Percentiles rank a stretch among this genome's conserved stretches.
Evolutionary conservation across 1,140 invertebrate genomes (phyloP).

Genomic region (Drosophila pseudoobscura): DNA sequence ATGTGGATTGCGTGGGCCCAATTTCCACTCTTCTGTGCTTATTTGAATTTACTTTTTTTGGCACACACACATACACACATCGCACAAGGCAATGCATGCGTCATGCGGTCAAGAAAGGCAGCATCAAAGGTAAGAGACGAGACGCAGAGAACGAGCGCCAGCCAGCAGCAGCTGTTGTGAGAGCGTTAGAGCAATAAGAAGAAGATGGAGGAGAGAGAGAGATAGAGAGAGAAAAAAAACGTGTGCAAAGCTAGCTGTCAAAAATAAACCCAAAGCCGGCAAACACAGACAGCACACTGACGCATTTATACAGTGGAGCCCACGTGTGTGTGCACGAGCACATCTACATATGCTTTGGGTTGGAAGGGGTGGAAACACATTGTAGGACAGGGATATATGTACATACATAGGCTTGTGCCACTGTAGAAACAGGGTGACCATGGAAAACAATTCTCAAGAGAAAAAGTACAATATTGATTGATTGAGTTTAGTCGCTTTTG

Average conservation of each 20-base stretch:
- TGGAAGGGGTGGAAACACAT: no score
- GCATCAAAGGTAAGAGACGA: constrained; percentile 43
- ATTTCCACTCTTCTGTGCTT: constrained; percentile 63
- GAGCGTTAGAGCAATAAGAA: constrained; percentile 1
- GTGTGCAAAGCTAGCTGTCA: constrained; percentile 60
- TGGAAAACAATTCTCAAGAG: no score
- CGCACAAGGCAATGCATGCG: constrained; percentile 59
- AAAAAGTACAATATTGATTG: no score
- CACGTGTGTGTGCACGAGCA: background rate
- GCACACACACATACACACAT: constrained; percentile 47
- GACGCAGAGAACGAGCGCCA: constrained; percentile 13
- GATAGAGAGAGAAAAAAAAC: constrained; percentile 29
- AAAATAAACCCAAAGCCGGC: constrained; percentile 77
- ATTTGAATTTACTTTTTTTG: constrained; percentile 57
- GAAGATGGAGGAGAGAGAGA: constrained; percentile 14
- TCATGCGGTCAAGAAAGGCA: constrained; percentile 63
- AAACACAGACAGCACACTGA: constrained; percentile 48
- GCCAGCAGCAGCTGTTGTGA: constrained; percentile 52
- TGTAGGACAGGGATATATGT: no score
- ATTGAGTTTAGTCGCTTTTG: no score
- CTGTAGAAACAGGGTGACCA: no score
- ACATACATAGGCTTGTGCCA: no score
- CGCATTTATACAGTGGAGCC: constrained; percentile 30
- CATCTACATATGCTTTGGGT: no score
- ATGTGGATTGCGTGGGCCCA: constrained; percentile 64